A percentile compares a stretch with the other conserved stretches of the same genome.
phyloP scores from a whole-genome alignment of 1,140 invertebrate species.

The Macrocentrus cingulum region DNA sequence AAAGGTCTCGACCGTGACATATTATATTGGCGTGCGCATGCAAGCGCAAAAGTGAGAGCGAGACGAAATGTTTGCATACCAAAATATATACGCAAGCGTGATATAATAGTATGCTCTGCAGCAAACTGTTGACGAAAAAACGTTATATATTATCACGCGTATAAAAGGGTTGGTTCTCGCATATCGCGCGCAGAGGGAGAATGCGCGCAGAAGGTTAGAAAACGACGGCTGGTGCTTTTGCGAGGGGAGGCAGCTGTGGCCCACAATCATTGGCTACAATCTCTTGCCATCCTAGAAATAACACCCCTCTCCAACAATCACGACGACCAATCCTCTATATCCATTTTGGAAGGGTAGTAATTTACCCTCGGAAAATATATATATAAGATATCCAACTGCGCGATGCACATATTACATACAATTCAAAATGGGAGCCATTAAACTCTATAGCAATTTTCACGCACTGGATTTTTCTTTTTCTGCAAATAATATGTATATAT shows the following conservation, averaged over 20 bases:
- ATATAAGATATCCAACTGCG: too few relatives aligned
- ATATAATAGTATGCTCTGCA: slow-evolving; percentile 4
- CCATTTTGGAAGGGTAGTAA: slow-evolving; percentile 25
- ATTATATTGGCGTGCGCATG: slow-evolving; percentile 21
- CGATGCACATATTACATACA: too few relatives aligned
- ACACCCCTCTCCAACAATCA: slow-evolving; percentile 46
- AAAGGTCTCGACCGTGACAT: slow-evolving; percentile 35
- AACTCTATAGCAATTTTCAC: too few relatives aligned
- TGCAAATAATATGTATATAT: neutral
- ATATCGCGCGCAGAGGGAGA: too few relatives aligned
- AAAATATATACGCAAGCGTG: neutral
- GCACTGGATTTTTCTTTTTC: too few relatives aligned
- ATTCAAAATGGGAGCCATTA: too few relatives aligned
- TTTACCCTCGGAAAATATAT: too few relatives aligned
- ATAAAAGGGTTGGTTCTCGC: neutral
- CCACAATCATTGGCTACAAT: slow-evolving; percentile 58
- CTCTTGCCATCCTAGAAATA: slow-evolving; percentile 48
- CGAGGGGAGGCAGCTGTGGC: slow-evolving; percentile 42
- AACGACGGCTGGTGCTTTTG: slow-evolving; percentile 11
- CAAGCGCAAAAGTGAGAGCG: slow-evolving; percentile 9
- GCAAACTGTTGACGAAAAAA: too few relatives aligned
- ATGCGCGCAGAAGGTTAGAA: neutral
- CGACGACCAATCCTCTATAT: slow-evolving; percentile 49
- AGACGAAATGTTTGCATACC: slow-evolving; percentile 6
- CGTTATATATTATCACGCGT: neutral